Percentiles rank a stretch among this genome's conserved stretches.
Evolutionary conservation across 2,888 invertebrate species (phyloP).

Genomic region (Andrena minutula): DNA sequence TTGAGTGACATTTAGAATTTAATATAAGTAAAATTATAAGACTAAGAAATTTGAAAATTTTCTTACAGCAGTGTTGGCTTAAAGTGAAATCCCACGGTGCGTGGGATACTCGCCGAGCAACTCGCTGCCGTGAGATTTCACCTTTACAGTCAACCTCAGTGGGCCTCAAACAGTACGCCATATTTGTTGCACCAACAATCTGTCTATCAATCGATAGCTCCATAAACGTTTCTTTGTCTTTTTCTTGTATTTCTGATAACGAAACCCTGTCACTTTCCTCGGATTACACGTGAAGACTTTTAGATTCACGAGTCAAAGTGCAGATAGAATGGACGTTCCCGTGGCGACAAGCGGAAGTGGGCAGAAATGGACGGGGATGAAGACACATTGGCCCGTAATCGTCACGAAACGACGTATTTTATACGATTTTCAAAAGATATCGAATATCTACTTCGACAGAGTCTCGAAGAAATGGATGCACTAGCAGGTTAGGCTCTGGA

Average conservation of each 20-base stretch:
- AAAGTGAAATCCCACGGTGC: too few relatives aligned
- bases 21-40: too few relatives aligned
- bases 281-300: constrained; percentile 23
- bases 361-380: constrained; percentile 64
- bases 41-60: too few relatives aligned
- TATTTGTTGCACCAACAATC: too few relatives aligned
- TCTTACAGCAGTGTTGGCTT: too few relatives aligned
- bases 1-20: too few relatives aligned
- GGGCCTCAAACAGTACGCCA: too few relatives aligned
- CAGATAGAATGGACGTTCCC: constrained; percentile 49
- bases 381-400: constrained; percentile 46
- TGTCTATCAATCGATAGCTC: background rate
- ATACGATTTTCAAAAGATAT: constrained; percentile 7
- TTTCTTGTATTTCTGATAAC: background rate
- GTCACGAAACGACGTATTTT: constrained; percentile 20
- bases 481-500: constrained; percentile 30
- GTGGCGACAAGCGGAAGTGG: constrained; percentile 42
- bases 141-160: too few relatives aligned
- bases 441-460: constrained; percentile 24
- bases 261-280: background rate
- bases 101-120: too few relatives aligned
- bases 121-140: too few relatives aligned
- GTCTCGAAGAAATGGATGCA: constrained; percentile 1
- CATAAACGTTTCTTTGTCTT: background rate
- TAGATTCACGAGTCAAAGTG: constrained; percentile 15